Evolutionary conservation across 1,140 invertebrate species (phyloP).

Genomic region (Cyclina sinensis): DNA sequence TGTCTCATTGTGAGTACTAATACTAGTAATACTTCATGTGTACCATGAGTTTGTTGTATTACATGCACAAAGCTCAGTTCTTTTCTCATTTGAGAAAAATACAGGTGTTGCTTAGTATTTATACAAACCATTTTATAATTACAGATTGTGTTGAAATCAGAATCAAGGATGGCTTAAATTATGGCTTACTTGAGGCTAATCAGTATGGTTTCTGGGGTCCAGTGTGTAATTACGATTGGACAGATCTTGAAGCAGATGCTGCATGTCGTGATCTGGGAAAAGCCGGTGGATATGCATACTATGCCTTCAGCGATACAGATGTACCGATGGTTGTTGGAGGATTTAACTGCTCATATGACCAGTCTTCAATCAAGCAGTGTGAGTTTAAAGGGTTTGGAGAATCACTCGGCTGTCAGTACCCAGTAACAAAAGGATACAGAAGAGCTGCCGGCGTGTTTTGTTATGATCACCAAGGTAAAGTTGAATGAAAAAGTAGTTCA

Average conservation of each 20-base stretch:
- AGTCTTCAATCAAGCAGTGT: constrained; percentile 54
- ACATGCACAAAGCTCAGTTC: no score
- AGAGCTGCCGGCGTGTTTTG: constrained; percentile 69
- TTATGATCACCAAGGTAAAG: constrained; percentile 63
- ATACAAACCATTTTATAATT: no score
- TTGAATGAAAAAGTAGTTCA: no score
- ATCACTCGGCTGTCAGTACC: constrained; percentile 61
- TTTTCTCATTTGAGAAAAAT: no score
- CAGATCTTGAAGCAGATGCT: constrained; percentile 65
- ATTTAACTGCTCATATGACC: constrained; percentile 70
- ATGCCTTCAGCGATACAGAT: background rate
- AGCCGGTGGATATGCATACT: constrained; percentile 63
- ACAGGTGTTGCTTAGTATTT: no score
- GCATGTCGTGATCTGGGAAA: constrained; percentile 62
- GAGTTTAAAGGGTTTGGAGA: constrained; percentile 63
- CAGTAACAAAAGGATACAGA: background rate
- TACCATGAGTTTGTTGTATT: no score
- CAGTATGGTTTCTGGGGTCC: constrained; percentile 75
- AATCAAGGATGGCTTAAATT: background rate
- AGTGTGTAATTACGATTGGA: constrained; percentile 70
- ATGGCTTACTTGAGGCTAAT: constrained; percentile 63
- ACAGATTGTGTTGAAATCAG: constrained; percentile 3
- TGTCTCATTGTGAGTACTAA: no score
- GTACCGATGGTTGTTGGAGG: constrained; percentile 53
- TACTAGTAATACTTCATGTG: no score